Base-by-base conservation (phyloP, 2,113 vertebrate genomes). In the Lagopus muta region DNA sequence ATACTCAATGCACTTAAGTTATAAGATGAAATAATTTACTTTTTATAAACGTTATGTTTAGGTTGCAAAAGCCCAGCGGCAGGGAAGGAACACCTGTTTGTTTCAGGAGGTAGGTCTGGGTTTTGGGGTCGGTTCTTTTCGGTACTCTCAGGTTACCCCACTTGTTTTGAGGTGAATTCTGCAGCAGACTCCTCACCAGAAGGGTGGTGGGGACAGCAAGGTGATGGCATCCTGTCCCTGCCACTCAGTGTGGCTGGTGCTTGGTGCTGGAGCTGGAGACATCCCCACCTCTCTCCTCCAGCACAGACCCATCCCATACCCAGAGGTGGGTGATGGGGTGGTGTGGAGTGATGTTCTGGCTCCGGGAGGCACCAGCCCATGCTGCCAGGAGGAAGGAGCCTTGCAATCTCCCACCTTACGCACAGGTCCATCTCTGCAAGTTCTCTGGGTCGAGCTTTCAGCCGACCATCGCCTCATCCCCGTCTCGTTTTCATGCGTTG, bases 1-100 rank as follows among this genome's bases (percentile, higher is more conserved):
- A 98, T 97, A 96, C 96, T 98, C 93, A 91, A 88, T 98, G 98
- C 97, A 98, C 97, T 98, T 98, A 98, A 98, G 97, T 98, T 98
- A 98, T 98, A 96, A 97, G 96, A 98, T 95, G 95, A 97, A 95
- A 97, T 97, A 92, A 98, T 97, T 97, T 97, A 97, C 97, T 97
- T 97, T 96, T 98, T 98, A 98, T 98, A 97, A 97, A 86, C 86
- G 13, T 97, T 97, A 88, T 94, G 95, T 97, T 97, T 96, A 90
- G 77, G 96, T 96, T 94, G 90, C 84, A 94, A 89, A 95, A 88
- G 76, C 90, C 88, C 71, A 88, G 86, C 42, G 74, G 88, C 95
- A 94, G 94, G 95, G 81, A 94, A 88, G 82, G 92, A 91, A 57
- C 90, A 78, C 65, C 40, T 12, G 57, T 67, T 85, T 54, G 34